Percentiles rank a stretch among this genome's conserved stretches.
Evolutionary conservation across 1,140 invertebrate genomes (phyloP).

Genomic region (Solenopsis fugax): DNA sequence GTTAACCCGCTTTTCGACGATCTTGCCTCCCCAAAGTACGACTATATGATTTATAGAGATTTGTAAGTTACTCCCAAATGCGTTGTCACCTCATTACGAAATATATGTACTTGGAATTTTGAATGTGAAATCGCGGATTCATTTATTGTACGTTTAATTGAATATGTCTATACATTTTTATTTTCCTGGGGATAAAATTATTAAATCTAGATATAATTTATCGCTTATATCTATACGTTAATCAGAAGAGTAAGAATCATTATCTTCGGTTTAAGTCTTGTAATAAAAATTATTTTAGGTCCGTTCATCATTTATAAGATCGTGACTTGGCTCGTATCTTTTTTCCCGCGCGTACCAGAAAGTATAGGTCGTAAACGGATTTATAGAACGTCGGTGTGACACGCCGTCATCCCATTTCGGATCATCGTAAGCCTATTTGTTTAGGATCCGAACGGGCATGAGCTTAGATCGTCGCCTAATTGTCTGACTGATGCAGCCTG

Average conservation of each 20-base stretch:
- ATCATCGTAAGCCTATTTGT: slow-evolving; percentile 82
- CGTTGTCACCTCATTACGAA: not conserved
- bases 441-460: slow-evolving; percentile 77
- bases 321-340: slow-evolving; percentile 1
- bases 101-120: not conserved
- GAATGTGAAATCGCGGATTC: not conserved
- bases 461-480: slow-evolving; percentile 79
- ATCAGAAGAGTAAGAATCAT: not conserved
- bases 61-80: not conserved
- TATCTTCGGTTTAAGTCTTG: not conserved
- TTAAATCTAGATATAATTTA: not conserved
- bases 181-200: not conserved
- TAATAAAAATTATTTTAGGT: not conserved
- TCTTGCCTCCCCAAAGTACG: not conserved
- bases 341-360: slow-evolving; percentile 48
- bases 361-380: slow-evolving; percentile 75
- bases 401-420: slow-evolving; percentile 79
- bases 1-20: slow-evolving; percentile 30
- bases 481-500: slow-evolving; percentile 72
- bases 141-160: not conserved
- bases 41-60: not conserved
- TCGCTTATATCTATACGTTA: not conserved
- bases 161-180: not conserved
- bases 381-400: slow-evolving; percentile 74
- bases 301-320: not conserved